Conservation (phyloP, 2,888 invertebrate genomes). For the Stenurella melanura region DNA sequence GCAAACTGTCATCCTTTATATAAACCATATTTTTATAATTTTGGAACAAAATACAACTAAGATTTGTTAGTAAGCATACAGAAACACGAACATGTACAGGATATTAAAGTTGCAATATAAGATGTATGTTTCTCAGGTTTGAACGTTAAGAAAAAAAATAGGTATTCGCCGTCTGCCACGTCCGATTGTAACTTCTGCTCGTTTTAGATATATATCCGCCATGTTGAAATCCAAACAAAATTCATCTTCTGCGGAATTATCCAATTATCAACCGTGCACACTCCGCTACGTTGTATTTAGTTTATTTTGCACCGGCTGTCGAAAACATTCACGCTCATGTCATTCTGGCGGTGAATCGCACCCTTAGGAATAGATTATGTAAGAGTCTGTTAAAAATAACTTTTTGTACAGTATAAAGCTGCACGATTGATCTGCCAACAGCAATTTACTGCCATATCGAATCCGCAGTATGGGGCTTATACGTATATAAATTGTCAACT, state of each 20-base stretch:
- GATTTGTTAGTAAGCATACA: too few species aligned
- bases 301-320: conserved; percentile 65
- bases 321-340: conserved; percentile 60
- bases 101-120: too few species aligned
- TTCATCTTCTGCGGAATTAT: conserved; percentile 62
- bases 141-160: too few species aligned
- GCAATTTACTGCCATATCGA: conserved; percentile 68
- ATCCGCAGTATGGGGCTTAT: conserved; percentile 65
- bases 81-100: too few species aligned
- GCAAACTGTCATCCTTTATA: too few species aligned
- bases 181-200: too few species aligned
- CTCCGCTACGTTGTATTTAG: conserved; percentile 63
- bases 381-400: conserved; percentile 58
- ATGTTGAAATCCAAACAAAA: conserved; percentile 45
- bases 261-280: conserved; percentile 65
- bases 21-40: too few species aligned
- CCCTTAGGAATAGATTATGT: conserved; percentile 59
- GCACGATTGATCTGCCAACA: conserved; percentile 70
- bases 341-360: conserved; percentile 53
- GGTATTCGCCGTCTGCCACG: too few species aligned
- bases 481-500: conserved; percentile 64
- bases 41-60: too few species aligned
- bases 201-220: conserved; percentile 15
- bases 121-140: too few species aligned
- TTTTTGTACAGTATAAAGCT: conserved; percentile 63